These are phyloP conservation scores for Muschampia plurimacula DNA, from an alignment of 2,888 invertebrate species.

Conservation along the genomic window DNA sequence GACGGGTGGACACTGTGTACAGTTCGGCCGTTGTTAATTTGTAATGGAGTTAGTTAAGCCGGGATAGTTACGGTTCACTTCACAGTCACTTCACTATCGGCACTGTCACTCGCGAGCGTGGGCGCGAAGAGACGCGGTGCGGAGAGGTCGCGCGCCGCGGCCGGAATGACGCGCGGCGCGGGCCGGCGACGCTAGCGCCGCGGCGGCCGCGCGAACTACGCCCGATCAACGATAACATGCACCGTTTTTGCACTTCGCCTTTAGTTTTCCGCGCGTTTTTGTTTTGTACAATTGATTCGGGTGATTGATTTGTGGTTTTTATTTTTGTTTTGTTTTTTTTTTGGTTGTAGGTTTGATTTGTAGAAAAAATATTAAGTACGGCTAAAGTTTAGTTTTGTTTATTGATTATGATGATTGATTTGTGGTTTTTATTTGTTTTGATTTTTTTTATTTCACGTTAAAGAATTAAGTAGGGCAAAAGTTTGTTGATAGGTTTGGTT, in stretches of 20 bases:
- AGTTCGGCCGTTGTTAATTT: constrained; percentile 1
- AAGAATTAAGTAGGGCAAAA: too few relatives aligned
- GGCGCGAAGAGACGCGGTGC: constrained; percentile 63
- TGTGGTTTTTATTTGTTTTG: too few relatives aligned
- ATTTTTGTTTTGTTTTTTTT: neutral
- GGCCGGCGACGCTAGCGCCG: constrained; percentile 63
- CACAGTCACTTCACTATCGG: constrained; percentile 55
- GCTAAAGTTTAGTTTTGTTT: too few relatives aligned
- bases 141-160: constrained; percentile 77
- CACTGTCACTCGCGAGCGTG: constrained; percentile 51
- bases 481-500: too few relatives aligned
- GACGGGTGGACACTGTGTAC: neutral
- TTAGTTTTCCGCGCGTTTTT: constrained; percentile 11
- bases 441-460: too few relatives aligned
- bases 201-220: constrained; percentile 49
- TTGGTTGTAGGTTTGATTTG: too few relatives aligned
- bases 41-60: constrained; percentile 9
- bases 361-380: too few relatives aligned
- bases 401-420: too few relatives aligned
- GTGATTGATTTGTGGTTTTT: neutral
- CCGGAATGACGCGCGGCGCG: constrained; percentile 77
- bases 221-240: constrained; percentile 63
- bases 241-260: constrained; percentile 40
- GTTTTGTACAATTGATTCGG: neutral
- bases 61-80: constrained; percentile 44